Percentiles rank a stretch among this genome's conserved stretches.
These are phyloP conservation scores for Sinonovacula constricta DNA, from an alignment of 1,140 invertebrate genomes.

Conservation along the genomic window DNA sequence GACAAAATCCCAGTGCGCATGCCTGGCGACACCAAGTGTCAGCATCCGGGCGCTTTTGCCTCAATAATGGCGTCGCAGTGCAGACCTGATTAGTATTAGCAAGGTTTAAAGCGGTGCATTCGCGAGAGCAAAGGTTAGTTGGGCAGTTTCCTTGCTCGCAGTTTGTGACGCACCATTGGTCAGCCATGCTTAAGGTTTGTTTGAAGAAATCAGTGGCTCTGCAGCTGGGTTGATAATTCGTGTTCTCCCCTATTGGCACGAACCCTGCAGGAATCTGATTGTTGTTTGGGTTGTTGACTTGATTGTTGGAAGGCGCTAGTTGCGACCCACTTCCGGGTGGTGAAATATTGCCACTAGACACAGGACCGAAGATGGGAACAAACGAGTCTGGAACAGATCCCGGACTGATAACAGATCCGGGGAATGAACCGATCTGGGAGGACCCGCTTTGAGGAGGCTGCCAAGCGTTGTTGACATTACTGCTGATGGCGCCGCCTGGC, in stretches of 20 bases:
- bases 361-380: not conserved
- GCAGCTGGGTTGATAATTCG: too few relatives aligned
- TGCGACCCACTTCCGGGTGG: not conserved
- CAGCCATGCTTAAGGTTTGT: not conserved
- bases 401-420: not conserved
- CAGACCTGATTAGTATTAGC: not conserved
- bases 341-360: not conserved
- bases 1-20: slow-evolving; percentile 13
- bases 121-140: not conserved
- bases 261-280: too few relatives aligned
- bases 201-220: not conserved
- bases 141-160: slow-evolving; percentile 14
- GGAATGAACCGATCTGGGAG: not conserved
- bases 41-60: not conserved
- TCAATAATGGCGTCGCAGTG: slow-evolving; percentile 24
- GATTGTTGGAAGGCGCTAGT: not conserved
- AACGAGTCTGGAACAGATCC: slow-evolving; percentile 5
- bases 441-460: too few relatives aligned
- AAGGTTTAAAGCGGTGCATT: not conserved
- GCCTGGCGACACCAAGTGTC: slow-evolving; percentile 22
- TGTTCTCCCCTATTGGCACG: too few relatives aligned
- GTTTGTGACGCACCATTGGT: slow-evolving; percentile 20
- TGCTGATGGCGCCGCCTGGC: too few relatives aligned
- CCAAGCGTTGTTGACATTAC: not conserved
- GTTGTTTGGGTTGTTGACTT: not conserved